A percentile compares a stretch with the other conserved stretches of the same genome.
Evolutionary conservation across 2,797 vertebrate genomes (phyloP).

Genomic region (Hypotaenidia okinawae): DNA sequence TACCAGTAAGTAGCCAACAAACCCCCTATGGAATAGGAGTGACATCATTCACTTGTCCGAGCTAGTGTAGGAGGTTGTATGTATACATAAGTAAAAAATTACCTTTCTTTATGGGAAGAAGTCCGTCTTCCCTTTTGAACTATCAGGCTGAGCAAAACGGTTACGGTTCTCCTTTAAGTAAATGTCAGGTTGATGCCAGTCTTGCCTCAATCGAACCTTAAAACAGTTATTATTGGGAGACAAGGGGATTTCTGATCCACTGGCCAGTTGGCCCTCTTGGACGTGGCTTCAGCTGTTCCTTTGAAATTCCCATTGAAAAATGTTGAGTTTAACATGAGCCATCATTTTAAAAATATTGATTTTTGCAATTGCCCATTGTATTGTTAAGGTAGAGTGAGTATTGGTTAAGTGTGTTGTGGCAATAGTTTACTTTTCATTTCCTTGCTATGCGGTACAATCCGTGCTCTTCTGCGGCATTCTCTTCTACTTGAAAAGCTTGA

Average conservation of each 20-base stretch:
- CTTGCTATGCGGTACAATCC: neutral
- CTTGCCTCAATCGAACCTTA: neutral
- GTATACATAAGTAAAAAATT: slow-evolving; percentile 48
- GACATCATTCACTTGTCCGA: slow-evolving; percentile 34
- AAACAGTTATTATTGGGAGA: neutral
- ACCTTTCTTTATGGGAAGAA: slow-evolving; percentile 44
- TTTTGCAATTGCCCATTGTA: neutral
- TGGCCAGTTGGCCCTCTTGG: neutral
- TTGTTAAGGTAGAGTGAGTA: neutral
- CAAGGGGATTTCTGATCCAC: neutral
- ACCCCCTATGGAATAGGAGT: neutral
- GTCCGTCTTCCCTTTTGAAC: neutral
- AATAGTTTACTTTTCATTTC: slow-evolving; percentile 50
- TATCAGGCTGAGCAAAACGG: neutral
- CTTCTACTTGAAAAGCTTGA: slow-evolving; percentile 74
- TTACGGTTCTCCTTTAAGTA: slow-evolving; percentile 29
- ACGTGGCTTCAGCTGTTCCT: neutral
- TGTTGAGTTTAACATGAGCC: neutral
- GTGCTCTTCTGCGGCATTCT: slow-evolving; percentile 58
- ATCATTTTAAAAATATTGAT: neutral
- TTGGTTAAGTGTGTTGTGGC: neutral
- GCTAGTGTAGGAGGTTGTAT: slow-evolving; percentile 8
- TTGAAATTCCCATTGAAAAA: neutral
- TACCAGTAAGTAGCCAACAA: neutral
- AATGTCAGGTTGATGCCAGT: neutral